phyloP scores from a whole-genome alignment of 2,797 vertebrate species.

The Hydrolagus colliei region DNA sequence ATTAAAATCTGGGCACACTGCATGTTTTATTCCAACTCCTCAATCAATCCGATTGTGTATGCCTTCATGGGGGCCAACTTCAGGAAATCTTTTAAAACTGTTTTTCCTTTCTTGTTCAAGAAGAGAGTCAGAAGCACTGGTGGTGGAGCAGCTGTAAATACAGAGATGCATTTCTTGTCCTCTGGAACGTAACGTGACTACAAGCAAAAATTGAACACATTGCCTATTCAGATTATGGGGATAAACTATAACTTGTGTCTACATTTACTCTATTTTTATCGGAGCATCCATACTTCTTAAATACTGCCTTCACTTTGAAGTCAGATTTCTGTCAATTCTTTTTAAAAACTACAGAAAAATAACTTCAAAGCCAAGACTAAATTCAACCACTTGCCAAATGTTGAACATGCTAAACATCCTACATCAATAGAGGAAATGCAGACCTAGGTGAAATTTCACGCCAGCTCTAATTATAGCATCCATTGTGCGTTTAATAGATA shows the following conservation, averaged over 20 bases:
- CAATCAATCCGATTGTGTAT: slow-evolving; percentile 6
- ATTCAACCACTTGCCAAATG: too few species aligned
- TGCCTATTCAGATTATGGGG: not conserved
- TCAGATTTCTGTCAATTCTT: too few species aligned
- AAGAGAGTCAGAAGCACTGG: not conserved
- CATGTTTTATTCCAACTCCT: slow-evolving; percentile 18
- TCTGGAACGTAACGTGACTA: not conserved
- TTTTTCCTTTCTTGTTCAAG: not conserved
- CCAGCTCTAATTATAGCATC: too few species aligned
- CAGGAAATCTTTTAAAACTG: not conserved
- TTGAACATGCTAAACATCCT: too few species aligned
- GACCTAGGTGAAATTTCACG: too few species aligned
- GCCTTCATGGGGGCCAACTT: slow-evolving; percentile 10
- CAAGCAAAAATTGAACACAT: not conserved
- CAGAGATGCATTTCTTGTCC: not conserved
- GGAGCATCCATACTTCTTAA: too few species aligned
- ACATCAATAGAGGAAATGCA: too few species aligned
- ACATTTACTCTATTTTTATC: not conserved
- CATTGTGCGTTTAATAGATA: too few species aligned
- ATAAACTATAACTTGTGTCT: not conserved
- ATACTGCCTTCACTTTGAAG: too few species aligned
- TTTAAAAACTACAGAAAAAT: too few species aligned
- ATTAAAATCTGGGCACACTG: slow-evolving; percentile 9
- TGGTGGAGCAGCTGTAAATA: not conserved
- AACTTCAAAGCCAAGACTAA: too few species aligned